Base-by-base conservation (phyloP, 1,140 invertebrate genomes). In the Brachionus koreanus region DNA sequence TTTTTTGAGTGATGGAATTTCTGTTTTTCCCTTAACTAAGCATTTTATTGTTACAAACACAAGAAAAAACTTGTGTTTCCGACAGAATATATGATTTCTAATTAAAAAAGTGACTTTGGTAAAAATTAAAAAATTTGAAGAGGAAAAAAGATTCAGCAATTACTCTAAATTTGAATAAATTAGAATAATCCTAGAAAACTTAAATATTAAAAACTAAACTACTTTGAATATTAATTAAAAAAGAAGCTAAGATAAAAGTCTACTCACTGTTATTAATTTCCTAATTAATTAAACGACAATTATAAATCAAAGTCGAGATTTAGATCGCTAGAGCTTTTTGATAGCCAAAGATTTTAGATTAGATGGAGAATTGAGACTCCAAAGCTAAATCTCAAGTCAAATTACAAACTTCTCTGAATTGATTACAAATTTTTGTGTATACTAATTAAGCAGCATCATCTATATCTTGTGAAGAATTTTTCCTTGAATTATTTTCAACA, bases 201-300 rank as follows among this genome's bases (percentile, higher is more conserved):
- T n/a, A 5, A 29, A 65, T 65, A 65, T 29, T 33, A 33, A 29
- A 23, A 37, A 65, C 10, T 25, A 65, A 65, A 65, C 25, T 39
- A 39, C 37, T 69, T 69, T 39, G 35, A 69, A 69, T 69, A 65
- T 65, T 63, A 67, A 67, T 67, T 67, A 67, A 67, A 33, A 9
- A 67, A 67, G 33, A 33, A 33, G 13, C 63, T 37, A 16, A 16
- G 35, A 37, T 69, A 16, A 10, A 69, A 69, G 39, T 16, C 12
- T 10, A 69, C 33, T 65, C 25, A 12, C n/a, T 23, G 37, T 9
- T 39, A 16, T 69, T 69, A 39, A 69, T 69, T 69, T 69, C n/a
- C 65, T 69, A 39, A 69, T 42, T 69, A 69, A 69, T 69, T 69
- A 69, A 42, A 69, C 37, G 16, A 69, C 65, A 69, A 69, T 37